phyloP scores from a whole-genome alignment of 1,140 invertebrate species.

The Lucilia cuprina region DNA sequence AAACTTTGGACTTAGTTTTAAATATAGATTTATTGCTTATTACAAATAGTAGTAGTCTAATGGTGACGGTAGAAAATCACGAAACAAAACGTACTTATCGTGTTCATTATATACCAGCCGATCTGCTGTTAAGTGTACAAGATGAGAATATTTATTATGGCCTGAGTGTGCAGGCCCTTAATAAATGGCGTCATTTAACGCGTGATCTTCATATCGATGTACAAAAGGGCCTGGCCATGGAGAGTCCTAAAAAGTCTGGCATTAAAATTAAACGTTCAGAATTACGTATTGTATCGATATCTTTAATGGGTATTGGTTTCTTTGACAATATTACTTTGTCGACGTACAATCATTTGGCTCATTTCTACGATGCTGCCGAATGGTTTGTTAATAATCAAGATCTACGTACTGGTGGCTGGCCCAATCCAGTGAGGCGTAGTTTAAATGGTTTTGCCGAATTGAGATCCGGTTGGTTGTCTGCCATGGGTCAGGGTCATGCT shows the following conservation, averaged over 20 bases:
- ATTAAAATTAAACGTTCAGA: constrained; percentile 77
- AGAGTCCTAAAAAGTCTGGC: constrained; percentile 67
- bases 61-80: constrained; percentile 77
- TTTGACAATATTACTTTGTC: constrained; percentile 84
- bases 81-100: constrained; percentile 79
- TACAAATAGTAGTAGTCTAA: constrained; percentile 83
- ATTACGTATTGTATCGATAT: constrained; percentile 67
- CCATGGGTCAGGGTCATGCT: constrained; percentile 97
- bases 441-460: constrained; percentile 80
- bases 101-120: constrained; percentile 83
- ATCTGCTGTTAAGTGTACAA: constrained; percentile 74
- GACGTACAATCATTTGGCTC: constrained; percentile 83
- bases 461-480: constrained; percentile 91
- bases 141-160: constrained; percentile 88
- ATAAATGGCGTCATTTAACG: constrained; percentile 82
- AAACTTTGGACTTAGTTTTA: constrained; percentile 79
- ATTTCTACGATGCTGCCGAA: constrained; percentile 91
- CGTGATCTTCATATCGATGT: constrained; percentile 91
- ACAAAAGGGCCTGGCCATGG: constrained; percentile 80
- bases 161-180: constrained; percentile 69
- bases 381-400: constrained; percentile 94
- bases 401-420: constrained; percentile 81
- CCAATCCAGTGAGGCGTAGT: constrained; percentile 83
- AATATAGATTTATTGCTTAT: constrained; percentile 76
- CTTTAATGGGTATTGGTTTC: constrained; percentile 73